Evolutionary conservation across 2,888 invertebrate species (phyloP), one percentile per base, ranked within the genome.

Genomic region (Argyresthia albistria): DNA sequence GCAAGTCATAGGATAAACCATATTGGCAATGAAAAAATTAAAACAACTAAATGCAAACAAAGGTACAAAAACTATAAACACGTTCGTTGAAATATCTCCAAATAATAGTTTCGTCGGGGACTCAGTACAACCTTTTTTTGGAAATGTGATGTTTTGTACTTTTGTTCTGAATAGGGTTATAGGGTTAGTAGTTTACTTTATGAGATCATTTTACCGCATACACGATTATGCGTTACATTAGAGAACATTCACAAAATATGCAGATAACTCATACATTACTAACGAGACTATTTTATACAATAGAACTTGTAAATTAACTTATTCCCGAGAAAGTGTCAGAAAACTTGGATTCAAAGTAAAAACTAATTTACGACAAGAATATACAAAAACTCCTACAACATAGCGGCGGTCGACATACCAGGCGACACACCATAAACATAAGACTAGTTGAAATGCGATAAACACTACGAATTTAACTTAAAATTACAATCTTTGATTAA

Each of bases 391-490:
- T 55, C 65, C 75, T 79, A 79, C 75, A 73, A 69, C 67, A 70
- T 75, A 69, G 25, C 76, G 70, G 70, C 71, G n/a, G 70, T 75
- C 70, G 69, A 74, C 71, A 78, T 75, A 67, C 67, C 66, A 73
- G 45, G 74, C 76, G 76, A 77, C 67, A 76, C 70, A 67, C 43
- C 8, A 46, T 37, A 73, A 83, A 86, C 80, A 80, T 86, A 86
- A 86, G 87, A 87, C 87, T 87, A 87, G 87, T 73, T 76, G 83
- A 87, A 86, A 86, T 83, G 87, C 82, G 76, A 82, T 83, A 81
- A 80, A 81, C 74, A 84, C 83, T 83, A 84, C 69, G 70, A 73
- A 68, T 74, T 72, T 72, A 86, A 83, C 80, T 80, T 84, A 82
- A 82, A 79, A 63, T 78, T 83, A 86, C 77, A 14, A 86, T 87